phyloP scores from a whole-genome alignment of 2,888 invertebrate genomes.

The Julus scanicus region DNA sequence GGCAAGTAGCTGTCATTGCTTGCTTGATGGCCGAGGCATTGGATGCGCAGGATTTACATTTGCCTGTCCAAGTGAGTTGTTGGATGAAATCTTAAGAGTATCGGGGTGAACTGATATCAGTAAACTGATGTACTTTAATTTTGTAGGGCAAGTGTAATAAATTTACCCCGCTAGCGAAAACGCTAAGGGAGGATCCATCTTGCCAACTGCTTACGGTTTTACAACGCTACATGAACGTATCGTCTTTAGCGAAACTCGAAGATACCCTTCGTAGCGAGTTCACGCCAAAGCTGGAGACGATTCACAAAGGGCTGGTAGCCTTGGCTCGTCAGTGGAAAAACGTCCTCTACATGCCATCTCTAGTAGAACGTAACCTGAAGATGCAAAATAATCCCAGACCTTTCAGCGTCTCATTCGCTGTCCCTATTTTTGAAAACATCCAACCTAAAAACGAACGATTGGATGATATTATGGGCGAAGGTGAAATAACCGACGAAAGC shows the following conservation, averaged over 20 bases:
- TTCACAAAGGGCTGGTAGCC: constrained; percentile 96
- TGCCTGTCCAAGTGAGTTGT: constrained; percentile 76
- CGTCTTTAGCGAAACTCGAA: constrained; percentile 81
- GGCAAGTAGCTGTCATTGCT: constrained; percentile 80
- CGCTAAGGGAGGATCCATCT: constrained; percentile 94
- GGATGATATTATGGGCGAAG: constrained; percentile 61
- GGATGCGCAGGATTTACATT: constrained; percentile 86
- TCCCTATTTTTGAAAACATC: constrained; percentile 66
- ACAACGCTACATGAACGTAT: constrained; percentile 76
- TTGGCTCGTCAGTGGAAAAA: constrained; percentile 97
- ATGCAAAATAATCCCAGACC: constrained; percentile 70
- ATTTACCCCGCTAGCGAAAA: constrained; percentile 86
- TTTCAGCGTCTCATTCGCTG: constrained; percentile 87
- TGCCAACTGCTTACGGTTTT: constrained; percentile 92
- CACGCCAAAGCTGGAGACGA: constrained; percentile 86
- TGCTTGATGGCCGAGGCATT: constrained; percentile 90
- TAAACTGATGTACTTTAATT: neutral
- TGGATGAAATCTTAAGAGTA: neutral
- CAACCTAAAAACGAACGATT: constrained; percentile 59
- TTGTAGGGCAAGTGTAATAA: constrained; percentile 88
- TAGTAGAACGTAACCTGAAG: constrained; percentile 85
- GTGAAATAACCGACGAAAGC: constrained; percentile 75
- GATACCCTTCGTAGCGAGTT: constrained; percentile 84
- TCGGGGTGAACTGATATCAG: neutral
- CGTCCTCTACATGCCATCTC: constrained; percentile 89